Evolutionary conservation across 1,140 invertebrate species (phyloP), one percentile per base, ranked within the genome.

Genomic region (Coelopa frigida): DNA sequence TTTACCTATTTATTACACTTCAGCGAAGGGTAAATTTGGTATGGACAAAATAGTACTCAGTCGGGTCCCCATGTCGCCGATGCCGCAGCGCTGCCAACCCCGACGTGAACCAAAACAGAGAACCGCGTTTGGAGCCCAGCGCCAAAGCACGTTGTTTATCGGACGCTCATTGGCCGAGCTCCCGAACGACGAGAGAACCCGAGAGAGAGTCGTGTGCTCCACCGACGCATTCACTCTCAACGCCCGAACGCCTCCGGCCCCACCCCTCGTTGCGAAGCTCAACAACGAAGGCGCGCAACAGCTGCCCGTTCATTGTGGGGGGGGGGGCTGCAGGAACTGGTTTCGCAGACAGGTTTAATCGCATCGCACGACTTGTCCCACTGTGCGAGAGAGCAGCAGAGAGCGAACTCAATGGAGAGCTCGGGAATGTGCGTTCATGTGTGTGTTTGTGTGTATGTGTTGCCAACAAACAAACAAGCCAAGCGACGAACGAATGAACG

Each of bases 61-160:
- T n/a, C n/a, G n/a, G n/a, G n/a, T n/a, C n/a, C n/a, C n/a, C n/a
- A n/a, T n/a, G n/a, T n/a, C n/a, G n/a, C n/a, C n/a, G n/a, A n/a
- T n/a, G n/a, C n/a, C n/a, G 46, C 31, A 48, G 29, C 39, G 11
- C 39, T 42, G 10, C 27, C 6, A 50, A 29, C 35, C 35, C 2
- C 14, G 37, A 43, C 20, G 33, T 27, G 57, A 61, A 65, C 49
- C 61, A 64, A 61, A 64, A 64, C 61, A 64, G 61, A 64, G 57
- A 61, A 50, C 12, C 4, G 12, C 1, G 27, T 27, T 32, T 4
- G 29, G 43, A 18, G 23, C 46, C 21, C 46, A 56, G 35, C 45
- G 20, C 2, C n/a, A 42, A 48, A 64, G 58, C 61, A 64, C 61
- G 61, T 64, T 61, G 58, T 18, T 58, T 64, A 26, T 32, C 17